Evolutionary conservation across 37 sponge, comb jelly and placozoan genomes (phyloP), one percentile per base, ranked within the genome.

Genomic region (Eunapius fragilis): DNA sequence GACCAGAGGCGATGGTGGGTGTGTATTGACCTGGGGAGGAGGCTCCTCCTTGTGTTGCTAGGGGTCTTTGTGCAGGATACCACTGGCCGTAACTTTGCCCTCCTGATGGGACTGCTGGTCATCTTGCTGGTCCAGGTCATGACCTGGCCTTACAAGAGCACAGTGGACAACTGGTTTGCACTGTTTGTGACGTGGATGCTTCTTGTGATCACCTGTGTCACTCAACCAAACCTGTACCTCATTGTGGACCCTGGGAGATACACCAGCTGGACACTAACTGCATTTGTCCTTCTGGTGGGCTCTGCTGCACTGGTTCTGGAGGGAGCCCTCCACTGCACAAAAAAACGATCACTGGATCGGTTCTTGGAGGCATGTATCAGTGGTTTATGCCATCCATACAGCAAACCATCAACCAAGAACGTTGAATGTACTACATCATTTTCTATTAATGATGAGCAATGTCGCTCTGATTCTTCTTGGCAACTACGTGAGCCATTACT

Each of bases 1-100:
- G 90, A 93, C 73, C 37, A 41, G 0, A 79, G 78, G 4, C 68
- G 87, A 31, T 89, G 82, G 89, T 93, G 93, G 93, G 87, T 89
- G 25, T 68, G 67, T 19, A 38, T 71, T 28, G 83, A 80, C 49
- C 50, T 93, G 3, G 19, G 49, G 2, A 67, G 87, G 25, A 71
- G 94, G 13, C 74, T 93, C 25, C 28, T 84, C 2, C 74, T 93
- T 4, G 91, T 90, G 13, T 24, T 90, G 3, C 25, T 90, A 17
- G 94, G 82, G n/a, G 88, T 93, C 25, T 90, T 93, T 82, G 77
- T 85, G 27, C 71, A 82, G 23, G 82, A 83, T 36, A 73, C 71
- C 30, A 19, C 38, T 31, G 31, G 12, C 27, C 70, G 90, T 41
- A 90, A 93, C 28, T 89, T 88, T 33, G 69, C 37, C 41, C 83